Percentiles rank a stretch among this genome's conserved stretches.
phyloP scores from a whole-genome alignment of 2,888 invertebrate genomes.

The Pandemis corylana region DNA sequence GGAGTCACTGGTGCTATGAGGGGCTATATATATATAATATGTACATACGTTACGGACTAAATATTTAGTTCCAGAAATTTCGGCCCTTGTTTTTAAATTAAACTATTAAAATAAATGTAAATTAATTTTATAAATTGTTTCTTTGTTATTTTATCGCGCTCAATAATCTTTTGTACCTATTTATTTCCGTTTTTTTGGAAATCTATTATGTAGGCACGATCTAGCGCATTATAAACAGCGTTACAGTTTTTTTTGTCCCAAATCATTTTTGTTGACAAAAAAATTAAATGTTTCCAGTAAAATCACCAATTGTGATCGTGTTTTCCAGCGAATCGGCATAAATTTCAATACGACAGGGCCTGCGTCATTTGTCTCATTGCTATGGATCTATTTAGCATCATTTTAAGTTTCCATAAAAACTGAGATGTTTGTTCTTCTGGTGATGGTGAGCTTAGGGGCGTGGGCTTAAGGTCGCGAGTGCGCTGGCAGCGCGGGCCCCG shows the following conservation, averaged over 20 bases:
- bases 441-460: constrained; percentile 42
- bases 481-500: background rate
- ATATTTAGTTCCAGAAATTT: background rate
- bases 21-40: too few species aligned
- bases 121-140: background rate
- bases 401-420: constrained; percentile 48
- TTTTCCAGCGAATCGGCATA: constrained; percentile 65
- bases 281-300: constrained; percentile 29
- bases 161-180: background rate
- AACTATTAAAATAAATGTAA: background rate
- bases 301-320: constrained; percentile 55
- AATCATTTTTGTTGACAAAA: constrained; percentile 10
- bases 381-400: constrained; percentile 71
- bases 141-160: background rate
- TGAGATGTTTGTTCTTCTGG: constrained; percentile 43
- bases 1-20: background rate
- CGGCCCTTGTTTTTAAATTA: background rate
- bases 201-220: constrained; percentile 11
- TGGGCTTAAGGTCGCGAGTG: constrained; percentile 44
- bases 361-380: constrained; percentile 67
- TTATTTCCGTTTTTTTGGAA: background rate
- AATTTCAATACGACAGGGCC: constrained; percentile 73
- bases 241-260: constrained; percentile 13
- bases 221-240: constrained; percentile 21
- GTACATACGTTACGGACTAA: background rate